Base-by-base conservation (phyloP, 2,888 invertebrate species). In the Balanococcus diminutus region DNA sequence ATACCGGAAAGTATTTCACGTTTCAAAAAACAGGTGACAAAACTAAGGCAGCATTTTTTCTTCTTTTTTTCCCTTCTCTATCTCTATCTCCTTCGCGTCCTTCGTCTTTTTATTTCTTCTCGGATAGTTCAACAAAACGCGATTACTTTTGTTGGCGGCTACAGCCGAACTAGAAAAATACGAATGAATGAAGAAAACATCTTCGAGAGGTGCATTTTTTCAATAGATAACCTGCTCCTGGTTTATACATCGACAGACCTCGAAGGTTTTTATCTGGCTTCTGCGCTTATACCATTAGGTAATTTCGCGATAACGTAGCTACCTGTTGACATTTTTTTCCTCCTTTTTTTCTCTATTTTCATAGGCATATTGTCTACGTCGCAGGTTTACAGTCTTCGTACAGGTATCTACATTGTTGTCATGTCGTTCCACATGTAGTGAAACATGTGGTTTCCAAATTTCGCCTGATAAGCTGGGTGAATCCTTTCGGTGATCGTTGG, bases 1-100 rank as follows among this genome's bases (percentile, higher is more conserved):
- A 84, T 84, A 84, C 84, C 36, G 84, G 84, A 84, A 84, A 84
- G 84, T 84, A 84, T 84, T 84, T 84, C 61, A 67, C 56, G 61
- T 84, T 84, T 67, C 36, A 22, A 84, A 67, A 67, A 84, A 84
- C 84, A 84, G 84, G 84, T 84, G 84, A 84, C 84, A 84, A 84
- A 84, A 83, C 61, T 83, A 56, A 84, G 72, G 84, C 83, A 56
- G 51, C 61, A 61, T 61, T 32, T 84, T 84, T 84, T 84, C 61
- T 67, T 36, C 28, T 67, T 67, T 36, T 67, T 61, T 84, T 22
- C 25, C 32, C 39, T n/a, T 81, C 11, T 42, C 42, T 42, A 36
- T 6, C 14, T 42, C 42, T 42, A 5, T 11, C 75, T 36, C 36
- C 75, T 36, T 32, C 25, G 22, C 72, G 2, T 31, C 25, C 32